Conservation (phyloP, 2,113 vertebrate species). For the Diadophis punctatus region DNA sequence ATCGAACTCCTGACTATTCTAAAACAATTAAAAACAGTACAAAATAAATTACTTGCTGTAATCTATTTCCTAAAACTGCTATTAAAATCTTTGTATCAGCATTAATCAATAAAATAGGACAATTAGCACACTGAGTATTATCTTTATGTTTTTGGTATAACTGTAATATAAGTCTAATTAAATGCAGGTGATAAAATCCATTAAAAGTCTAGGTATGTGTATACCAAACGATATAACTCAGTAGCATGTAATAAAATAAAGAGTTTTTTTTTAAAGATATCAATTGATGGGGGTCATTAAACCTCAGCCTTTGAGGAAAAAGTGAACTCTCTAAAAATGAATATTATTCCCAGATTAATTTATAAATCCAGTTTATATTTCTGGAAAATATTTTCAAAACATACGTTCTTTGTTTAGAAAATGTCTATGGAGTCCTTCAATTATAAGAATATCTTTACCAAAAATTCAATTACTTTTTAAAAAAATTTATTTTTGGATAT, state of each 20-base stretch:
- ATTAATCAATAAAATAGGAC: neutral
- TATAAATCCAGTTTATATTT: neutral
- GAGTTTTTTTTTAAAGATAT: neutral
- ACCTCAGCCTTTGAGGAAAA: neutral
- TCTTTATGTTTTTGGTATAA: neutral
- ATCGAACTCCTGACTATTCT: neutral
- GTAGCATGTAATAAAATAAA: neutral
- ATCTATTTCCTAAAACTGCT: neutral
- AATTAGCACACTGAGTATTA: neutral
- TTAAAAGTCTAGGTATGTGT: neutral
- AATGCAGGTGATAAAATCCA: neutral
- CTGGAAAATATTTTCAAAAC: neutral
- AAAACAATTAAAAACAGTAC: neutral
- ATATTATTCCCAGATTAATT: neutral
- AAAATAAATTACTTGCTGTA: neutral
- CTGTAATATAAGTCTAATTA: neutral
- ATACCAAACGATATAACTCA: neutral
- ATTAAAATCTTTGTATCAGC: neutral
- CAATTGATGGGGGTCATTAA: neutral
- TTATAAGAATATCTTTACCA: neutral
- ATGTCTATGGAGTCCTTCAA: neutral
- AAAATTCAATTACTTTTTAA: neutral
- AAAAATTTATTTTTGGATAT: no score
- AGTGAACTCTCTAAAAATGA: neutral
- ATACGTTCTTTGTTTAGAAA: neutral